phyloP scores from a whole-genome alignment of 2,888 invertebrate species.

The Temnothorax unifasciatus region DNA sequence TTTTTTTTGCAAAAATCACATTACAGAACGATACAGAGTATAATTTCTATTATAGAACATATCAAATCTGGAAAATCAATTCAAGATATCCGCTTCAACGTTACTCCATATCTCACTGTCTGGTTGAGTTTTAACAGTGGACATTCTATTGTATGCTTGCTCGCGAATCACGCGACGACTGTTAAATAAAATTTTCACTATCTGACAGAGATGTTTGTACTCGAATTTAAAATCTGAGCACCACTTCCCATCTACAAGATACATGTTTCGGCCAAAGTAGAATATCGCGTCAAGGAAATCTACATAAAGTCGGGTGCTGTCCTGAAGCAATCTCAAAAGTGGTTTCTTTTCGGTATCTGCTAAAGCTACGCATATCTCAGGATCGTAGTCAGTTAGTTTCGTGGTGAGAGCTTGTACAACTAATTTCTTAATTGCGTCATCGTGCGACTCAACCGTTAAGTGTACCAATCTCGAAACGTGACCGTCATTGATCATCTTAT shows the following conservation, averaged over 20 bases:
- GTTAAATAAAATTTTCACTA: slow-evolving; percentile 86
- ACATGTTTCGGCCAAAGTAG: slow-evolving; percentile 86
- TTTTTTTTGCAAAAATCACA: slow-evolving; percentile 1
- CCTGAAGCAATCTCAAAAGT: slow-evolving; percentile 82
- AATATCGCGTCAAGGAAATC: slow-evolving; percentile 86
- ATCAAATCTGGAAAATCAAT: not conserved
- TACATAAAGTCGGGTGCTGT: slow-evolving; percentile 83
- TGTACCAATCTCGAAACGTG: slow-evolving; percentile 81
- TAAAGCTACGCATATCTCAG: slow-evolving; percentile 80
- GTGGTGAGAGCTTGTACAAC: slow-evolving; percentile 75
- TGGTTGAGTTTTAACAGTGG: slow-evolving; percentile 84
- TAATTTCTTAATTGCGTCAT: slow-evolving; percentile 71
- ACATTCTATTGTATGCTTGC: slow-evolving; percentile 86
- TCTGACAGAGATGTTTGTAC: slow-evolving; percentile 86
- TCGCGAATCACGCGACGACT: slow-evolving; percentile 84
- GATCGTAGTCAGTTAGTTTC: slow-evolving; percentile 74
- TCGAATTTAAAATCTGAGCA: slow-evolving; percentile 86
- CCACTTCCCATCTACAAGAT: slow-evolving; percentile 83
- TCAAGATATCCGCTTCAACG: slow-evolving; percentile 77
- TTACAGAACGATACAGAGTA: slow-evolving; percentile 30
- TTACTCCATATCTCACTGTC: slow-evolving; percentile 79
- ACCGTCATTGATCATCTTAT: slow-evolving; percentile 82
- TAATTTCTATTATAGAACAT: not conserved
- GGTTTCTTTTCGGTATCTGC: slow-evolving; percentile 79
- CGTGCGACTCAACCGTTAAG: slow-evolving; percentile 76